phyloP scores from a whole-genome alignment of 2,797 vertebrate species.

The Telmatherina bonti region DNA sequence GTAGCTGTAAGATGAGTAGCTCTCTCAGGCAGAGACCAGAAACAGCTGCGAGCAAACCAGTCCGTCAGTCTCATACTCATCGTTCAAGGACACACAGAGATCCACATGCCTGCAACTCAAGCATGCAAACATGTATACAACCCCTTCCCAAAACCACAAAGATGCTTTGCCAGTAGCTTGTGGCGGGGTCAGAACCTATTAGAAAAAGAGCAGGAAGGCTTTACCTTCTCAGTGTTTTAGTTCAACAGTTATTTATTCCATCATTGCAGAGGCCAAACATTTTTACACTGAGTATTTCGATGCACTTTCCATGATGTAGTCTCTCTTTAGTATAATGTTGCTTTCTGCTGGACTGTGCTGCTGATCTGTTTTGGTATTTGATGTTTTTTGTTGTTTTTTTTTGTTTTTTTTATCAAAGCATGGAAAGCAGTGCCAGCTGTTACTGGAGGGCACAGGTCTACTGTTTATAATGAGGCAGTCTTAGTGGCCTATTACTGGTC shows the following conservation, averaged over 20 bases:
- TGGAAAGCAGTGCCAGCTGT: slow-evolving; percentile 56
- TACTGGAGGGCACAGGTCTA: slow-evolving; percentile 68
- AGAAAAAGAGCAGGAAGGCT: slow-evolving; percentile 54
- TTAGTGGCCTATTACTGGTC: slow-evolving; percentile 71
- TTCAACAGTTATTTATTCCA: slow-evolving; percentile 32
- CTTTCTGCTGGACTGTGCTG: slow-evolving; percentile 36
- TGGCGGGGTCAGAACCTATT: slow-evolving; percentile 63
- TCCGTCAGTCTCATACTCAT: slow-evolving; percentile 77
- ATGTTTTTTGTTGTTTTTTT: no score
- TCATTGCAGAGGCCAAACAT: slow-evolving; percentile 39
- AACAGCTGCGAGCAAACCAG: slow-evolving; percentile 67
- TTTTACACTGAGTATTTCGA: slow-evolving; percentile 47
- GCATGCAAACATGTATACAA: slow-evolving; percentile 58
- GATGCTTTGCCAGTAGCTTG: slow-evolving; percentile 65
- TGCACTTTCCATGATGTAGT: slow-evolving; percentile 42
- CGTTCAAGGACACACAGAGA: slow-evolving; percentile 71
- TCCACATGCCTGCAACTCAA: slow-evolving; percentile 51
- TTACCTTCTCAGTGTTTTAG: slow-evolving; percentile 49
- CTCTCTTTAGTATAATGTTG: slow-evolving; percentile 22
- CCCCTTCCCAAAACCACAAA: slow-evolving; percentile 51
- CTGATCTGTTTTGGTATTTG: slow-evolving; percentile 61
- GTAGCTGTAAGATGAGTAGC: slow-evolving; percentile 72
- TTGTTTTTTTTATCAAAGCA: slow-evolving; percentile 50
- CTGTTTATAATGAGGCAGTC: slow-evolving; percentile 73
- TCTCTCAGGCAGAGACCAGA: slow-evolving; percentile 71